phyloP scores from a whole-genome alignment of 35 echinoderm and acorn worm genomes.

The Patiria miniata region DNA sequence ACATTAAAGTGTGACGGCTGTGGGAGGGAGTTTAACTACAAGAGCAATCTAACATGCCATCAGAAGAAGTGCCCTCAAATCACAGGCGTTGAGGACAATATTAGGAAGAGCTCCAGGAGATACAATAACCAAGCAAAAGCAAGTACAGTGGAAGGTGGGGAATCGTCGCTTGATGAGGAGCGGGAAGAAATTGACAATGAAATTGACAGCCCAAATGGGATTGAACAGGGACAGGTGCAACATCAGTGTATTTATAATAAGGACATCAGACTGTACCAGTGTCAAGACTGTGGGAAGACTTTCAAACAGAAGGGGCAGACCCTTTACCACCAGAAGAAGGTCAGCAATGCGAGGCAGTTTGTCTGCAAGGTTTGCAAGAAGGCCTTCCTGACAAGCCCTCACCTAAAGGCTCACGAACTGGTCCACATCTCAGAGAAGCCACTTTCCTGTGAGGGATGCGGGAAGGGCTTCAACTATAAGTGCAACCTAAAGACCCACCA shows the following conservation, averaged over 20 bases:
- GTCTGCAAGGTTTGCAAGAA: constrained; percentile 15
- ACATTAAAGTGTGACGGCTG: background rate
- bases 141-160: background rate
- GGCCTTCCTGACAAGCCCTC: constrained; percentile 16
- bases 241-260: constrained; percentile 4
- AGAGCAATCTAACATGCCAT: constrained; percentile 16
- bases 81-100: background rate
- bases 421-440: background rate
- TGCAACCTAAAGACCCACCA: constrained; percentile 21
- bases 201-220: background rate
- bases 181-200: background rate
- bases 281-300: background rate
- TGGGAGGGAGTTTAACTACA: constrained; percentile 21
- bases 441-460: background rate
- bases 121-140: constrained; percentile 1
- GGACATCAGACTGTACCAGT: constrained; percentile 2
- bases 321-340: background rate
- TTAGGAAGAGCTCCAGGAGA: background rate
- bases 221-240: background rate
- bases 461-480: constrained; percentile 18
- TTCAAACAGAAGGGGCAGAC: constrained; percentile 21
- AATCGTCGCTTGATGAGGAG: background rate
- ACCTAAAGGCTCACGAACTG: constrained; percentile 8
- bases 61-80: constrained; percentile 8
- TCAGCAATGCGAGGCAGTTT: background rate